These are phyloP conservation scores for Harmothoe impar DNA, from an alignment of 2,888 invertebrate genomes.

Conservation along the genomic window DNA sequence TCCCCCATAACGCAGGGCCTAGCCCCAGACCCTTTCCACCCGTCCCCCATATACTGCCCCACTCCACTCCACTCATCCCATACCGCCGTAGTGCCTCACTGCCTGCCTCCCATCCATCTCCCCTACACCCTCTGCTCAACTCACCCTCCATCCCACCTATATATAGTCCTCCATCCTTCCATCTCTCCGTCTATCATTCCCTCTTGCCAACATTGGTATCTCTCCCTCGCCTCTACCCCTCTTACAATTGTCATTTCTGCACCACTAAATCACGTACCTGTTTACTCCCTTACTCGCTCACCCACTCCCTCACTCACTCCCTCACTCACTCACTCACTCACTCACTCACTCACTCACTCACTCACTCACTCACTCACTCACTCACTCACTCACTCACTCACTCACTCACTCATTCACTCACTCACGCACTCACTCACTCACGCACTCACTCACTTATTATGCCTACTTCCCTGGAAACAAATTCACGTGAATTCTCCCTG, in stretches of 20 bases:
- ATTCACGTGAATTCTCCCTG: too few relatives aligned
- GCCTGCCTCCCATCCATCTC: not conserved
- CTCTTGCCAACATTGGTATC: too few relatives aligned
- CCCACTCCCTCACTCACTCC: too few relatives aligned
- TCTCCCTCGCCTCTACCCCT: too few relatives aligned
- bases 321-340: too few relatives aligned
- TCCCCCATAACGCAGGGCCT: not conserved
- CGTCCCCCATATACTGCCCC: not conserved
- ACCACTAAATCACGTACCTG: too few relatives aligned
- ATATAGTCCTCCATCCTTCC: too few relatives aligned
- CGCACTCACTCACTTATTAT: conserved; percentile 37
- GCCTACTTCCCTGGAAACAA: too few relatives aligned
- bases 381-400: conserved; percentile 70
- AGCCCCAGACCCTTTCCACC: not conserved
- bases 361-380: conserved; percentile 67
- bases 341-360: conserved; percentile 44
- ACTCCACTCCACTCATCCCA: not conserved
- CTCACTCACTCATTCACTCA: conserved; percentile 66
- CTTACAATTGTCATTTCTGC: too few relatives aligned
- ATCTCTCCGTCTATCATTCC: too few relatives aligned
- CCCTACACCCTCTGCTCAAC: not conserved
- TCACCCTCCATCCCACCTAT: not conserved
- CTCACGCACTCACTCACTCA: conserved; percentile 64
- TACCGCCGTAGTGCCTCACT: not conserved
- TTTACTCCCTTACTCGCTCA: too few relatives aligned